phyloP scores from a whole-genome alignment of 2,888 invertebrate genomes.

The Celastrina argiolus region DNA sequence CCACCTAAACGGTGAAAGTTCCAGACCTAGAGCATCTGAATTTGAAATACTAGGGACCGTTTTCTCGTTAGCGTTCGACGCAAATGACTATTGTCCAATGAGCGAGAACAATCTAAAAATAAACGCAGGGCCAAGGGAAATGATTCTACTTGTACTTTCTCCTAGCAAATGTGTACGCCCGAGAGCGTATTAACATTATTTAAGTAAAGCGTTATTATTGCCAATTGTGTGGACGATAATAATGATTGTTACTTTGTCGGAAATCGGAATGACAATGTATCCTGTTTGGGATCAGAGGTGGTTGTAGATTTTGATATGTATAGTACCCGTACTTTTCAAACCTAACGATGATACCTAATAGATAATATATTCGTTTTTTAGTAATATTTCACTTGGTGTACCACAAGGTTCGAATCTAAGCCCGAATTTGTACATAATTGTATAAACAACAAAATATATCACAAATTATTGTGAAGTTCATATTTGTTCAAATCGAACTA shows the following conservation, averaged over 20 bases:
- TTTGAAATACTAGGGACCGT: slow-evolving; percentile 60
- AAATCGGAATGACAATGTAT: background rate
- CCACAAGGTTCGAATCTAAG: background rate
- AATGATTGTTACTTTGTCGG: slow-evolving; percentile 9
- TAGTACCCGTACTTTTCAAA: background rate
- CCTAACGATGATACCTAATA: background rate
- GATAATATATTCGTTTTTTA: background rate
- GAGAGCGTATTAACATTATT: slow-evolving; percentile 15
- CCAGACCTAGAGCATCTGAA: slow-evolving; percentile 37
- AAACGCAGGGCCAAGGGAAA: slow-evolving; percentile 34
- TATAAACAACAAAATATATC: background rate
- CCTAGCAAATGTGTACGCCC: slow-evolving; percentile 21
- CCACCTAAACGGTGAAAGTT: slow-evolving; percentile 68
- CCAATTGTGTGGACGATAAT: background rate
- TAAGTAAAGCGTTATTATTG: slow-evolving; percentile 12
- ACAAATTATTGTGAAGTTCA: background rate
- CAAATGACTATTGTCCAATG: slow-evolving; percentile 26
- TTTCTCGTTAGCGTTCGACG: slow-evolving; percentile 35
- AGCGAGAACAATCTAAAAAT: slow-evolving; percentile 32
- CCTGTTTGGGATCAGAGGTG: background rate
- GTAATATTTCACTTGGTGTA: background rate
- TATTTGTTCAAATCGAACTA: background rate
- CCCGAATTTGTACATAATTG: background rate
- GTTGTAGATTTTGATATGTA: background rate
- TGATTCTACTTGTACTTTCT: slow-evolving; percentile 23